Conservation (phyloP, 2,113 vertebrate species). For the Vimba vimba region DNA sequence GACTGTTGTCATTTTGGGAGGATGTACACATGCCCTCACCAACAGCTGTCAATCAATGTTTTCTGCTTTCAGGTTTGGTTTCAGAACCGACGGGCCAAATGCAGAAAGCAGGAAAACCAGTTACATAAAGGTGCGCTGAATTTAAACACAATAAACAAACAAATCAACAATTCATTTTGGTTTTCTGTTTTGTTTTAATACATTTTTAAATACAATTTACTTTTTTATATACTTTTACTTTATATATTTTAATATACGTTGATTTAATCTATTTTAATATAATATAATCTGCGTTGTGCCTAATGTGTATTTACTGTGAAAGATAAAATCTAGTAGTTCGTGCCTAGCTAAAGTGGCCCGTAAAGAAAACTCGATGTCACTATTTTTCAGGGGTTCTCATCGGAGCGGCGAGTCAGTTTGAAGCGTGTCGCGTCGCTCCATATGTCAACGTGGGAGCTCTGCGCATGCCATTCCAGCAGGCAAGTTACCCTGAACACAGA, state of each 20-base stretch:
- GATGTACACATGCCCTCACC: conserved; percentile 77
- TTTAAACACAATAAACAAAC: conserved; percentile 3
- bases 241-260: too few relatives aligned
- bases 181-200: background rate
- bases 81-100: conserved; percentile 97
- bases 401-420: conserved; percentile 96
- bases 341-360: background rate
- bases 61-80: conserved; percentile 91
- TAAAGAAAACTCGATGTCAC: background rate
- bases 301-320: background rate
- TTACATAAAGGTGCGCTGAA: conserved; percentile 90
- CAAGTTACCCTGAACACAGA: conserved; percentile 77
- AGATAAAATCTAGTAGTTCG: background rate
- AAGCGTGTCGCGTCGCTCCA: conserved; percentile 96
- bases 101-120: conserved; percentile 97
- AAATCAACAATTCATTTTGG: background rate
- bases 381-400: conserved; percentile 89
- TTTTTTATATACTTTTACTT: too few relatives aligned
- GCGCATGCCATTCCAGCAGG: conserved; percentile 99
- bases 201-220: too few relatives aligned
- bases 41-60: conserved; percentile 76
- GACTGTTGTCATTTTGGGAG: conserved; percentile 78
- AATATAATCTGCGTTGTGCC: too few relatives aligned
- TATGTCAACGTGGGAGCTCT: conserved; percentile 98
- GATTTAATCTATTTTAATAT: too few relatives aligned